These are phyloP conservation scores for Antechinus flavipes DNA, from an alignment of 2,113 vertebrate genomes.

Conservation along the genomic window DNA sequence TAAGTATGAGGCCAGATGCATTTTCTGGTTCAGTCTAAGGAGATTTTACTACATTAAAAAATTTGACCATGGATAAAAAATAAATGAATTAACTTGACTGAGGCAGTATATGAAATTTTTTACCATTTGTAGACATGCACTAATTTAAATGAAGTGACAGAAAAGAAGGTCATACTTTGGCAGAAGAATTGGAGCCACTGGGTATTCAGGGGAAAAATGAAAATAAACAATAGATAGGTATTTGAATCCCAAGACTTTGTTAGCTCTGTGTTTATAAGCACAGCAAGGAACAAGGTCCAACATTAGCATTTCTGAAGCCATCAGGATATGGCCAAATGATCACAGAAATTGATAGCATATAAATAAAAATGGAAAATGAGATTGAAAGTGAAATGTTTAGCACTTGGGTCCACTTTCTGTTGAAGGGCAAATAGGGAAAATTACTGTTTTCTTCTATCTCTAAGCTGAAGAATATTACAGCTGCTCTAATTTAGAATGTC, in stretches of 20 bases:
- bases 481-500: constrained; percentile 53
- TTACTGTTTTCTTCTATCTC: constrained; percentile 35
- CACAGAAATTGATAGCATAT: constrained; percentile 32
- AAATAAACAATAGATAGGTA: neutral
- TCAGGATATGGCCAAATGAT: constrained; percentile 51
- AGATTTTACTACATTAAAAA: constrained; percentile 33
- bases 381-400: constrained; percentile 52
- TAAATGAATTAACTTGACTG: constrained; percentile 21
- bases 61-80: neutral
- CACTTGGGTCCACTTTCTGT: neutral
- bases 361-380: constrained; percentile 34
- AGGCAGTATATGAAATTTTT: constrained; percentile 7
- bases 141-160: constrained; percentile 23
- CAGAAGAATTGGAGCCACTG: neutral
- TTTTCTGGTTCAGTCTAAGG: neutral
- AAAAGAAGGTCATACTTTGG: constrained; percentile 32
- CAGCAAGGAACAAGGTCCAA: neutral
- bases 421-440: constrained; percentile 64
- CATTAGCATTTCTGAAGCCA: neutral
- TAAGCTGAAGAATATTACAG: constrained; percentile 42
- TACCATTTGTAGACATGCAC: neutral
- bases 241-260: constrained; percentile 1
- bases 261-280: neutral
- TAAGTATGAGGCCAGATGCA: constrained; percentile 13
- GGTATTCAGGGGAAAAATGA: neutral